Conservation (phyloP, 1,140 invertebrate species). For the Zaprionus kolodkinae region DNA sequence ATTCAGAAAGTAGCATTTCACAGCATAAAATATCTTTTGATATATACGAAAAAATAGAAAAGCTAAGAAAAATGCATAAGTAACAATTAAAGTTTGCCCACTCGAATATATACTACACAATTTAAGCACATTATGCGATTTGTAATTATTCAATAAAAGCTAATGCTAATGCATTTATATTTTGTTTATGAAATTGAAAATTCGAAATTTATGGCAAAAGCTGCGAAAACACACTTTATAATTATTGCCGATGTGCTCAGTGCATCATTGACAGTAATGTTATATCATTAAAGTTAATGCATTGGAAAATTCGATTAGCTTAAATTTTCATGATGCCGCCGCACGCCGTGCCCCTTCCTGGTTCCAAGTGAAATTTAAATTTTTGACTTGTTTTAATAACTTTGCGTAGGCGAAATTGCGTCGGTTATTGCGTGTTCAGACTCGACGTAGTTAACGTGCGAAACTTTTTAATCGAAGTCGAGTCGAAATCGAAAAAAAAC, state of each 20-base stretch:
- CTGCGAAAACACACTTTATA: conserved; percentile 18
- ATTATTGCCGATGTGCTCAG: conserved; percentile 15
- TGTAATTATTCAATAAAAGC: background rate
- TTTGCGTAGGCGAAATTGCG: conserved; percentile 40
- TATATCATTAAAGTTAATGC: conserved; percentile 71
- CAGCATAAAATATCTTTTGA: background rate
- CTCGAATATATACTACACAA: background rate
- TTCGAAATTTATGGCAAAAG: background rate
- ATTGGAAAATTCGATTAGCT: conserved; percentile 73
- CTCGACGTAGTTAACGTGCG: conserved; percentile 31
- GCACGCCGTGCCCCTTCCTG: conserved; percentile 45
- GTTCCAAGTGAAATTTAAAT: conserved; percentile 25
- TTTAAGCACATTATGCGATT: background rate
- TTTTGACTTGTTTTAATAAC: background rate
- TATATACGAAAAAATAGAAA: background rate
- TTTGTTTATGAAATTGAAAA: conserved; percentile 14
- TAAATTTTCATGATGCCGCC: conserved; percentile 55
- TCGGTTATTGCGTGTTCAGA: conserved; percentile 32
- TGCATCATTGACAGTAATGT: conserved; percentile 27
- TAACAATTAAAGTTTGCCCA: background rate
- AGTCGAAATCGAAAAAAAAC: conserved; percentile 74
- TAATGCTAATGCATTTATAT: conserved; percentile 13
- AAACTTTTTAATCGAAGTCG: conserved; percentile 78
- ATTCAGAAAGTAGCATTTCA: background rate
- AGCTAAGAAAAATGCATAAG: rapidly evolving